Evolutionary conservation across 1,140 invertebrate genomes (phyloP), one percentile per base, ranked within the genome.

Genomic region (Druon quercuslanigerum): DNA sequence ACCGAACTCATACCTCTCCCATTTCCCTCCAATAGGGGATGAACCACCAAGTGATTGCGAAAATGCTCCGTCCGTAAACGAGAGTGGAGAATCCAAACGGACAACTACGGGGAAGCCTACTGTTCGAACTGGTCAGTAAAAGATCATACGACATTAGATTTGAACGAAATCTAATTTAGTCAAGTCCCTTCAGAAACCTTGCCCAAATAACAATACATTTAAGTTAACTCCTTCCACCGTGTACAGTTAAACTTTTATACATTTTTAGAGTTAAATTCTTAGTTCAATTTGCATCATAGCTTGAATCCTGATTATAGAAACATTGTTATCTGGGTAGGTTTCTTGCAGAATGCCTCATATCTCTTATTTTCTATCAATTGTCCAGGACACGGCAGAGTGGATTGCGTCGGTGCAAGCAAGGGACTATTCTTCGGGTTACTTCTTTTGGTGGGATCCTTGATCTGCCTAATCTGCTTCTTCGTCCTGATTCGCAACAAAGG

Each of bases 381-480:
- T 83, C 91, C 92, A 90, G 95, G 95, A 80, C 94, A 95, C 74
- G 95, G 95, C 74, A 93, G 96, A 74, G 96, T 98, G 54, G 97
- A 98, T 90, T 98, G 97, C 89, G 96, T 98, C 50, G 97, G 97
- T 16, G 97, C 97, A 54, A 97, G 96, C 87, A 97, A 97, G 87
- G 97, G 97, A 80, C 93, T 98, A n/a, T 98, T 98, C 94, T 96
- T 97, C 90, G 97, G 97, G 78, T 94, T 98, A 17, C 93, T 98
- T 19, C 93, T 98, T 52, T 92, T 98, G 73, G 97, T 98, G 50
- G 96, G 95, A n/a, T 96, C 97, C 7, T 92, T 98, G 57, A 98
- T 98, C 87, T 98, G 97, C 89, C 92, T 98, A 86, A 98, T 98
- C 82, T 94, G 98, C 46, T 98, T 98, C 95, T 98, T 98, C 92